phyloP scores from a whole-genome alignment of 2,888 invertebrate genomes.

The Ametastegia equiseti region DNA sequence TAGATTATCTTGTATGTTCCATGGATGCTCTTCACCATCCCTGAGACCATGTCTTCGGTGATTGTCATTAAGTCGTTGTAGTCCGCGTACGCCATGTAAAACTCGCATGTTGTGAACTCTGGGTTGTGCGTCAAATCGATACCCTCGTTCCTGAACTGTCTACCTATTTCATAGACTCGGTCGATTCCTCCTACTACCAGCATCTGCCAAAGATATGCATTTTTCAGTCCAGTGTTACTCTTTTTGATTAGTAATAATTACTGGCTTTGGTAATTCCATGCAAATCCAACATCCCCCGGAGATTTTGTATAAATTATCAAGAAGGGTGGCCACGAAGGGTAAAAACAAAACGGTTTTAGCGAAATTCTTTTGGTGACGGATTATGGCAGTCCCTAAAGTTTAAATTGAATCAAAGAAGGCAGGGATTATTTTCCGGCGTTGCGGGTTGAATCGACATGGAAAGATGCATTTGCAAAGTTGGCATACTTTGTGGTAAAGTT shows the following conservation, averaged over 20 bases:
- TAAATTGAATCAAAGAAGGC: too few relatives aligned
- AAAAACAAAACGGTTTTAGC: too few relatives aligned
- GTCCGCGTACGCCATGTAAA: constrained; percentile 99
- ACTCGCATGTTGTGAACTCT: constrained; percentile 99
- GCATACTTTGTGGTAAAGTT: constrained; percentile 92
- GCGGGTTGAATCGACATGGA: too few relatives aligned
- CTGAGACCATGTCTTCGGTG: constrained; percentile 94
- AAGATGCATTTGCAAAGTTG: background rate
- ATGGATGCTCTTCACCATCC: constrained; percentile 95
- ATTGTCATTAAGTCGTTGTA: constrained; percentile 96
- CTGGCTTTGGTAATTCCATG: too few relatives aligned
- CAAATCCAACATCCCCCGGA: too few relatives aligned
- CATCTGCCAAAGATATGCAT: constrained; percentile 80
- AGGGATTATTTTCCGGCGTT: too few relatives aligned
- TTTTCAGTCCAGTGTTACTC: too few relatives aligned
- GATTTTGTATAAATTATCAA: too few relatives aligned
- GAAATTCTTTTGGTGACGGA: too few relatives aligned
- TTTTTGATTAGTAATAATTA: too few relatives aligned
- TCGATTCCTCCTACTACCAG: constrained; percentile 98
- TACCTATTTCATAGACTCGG: constrained; percentile 92
- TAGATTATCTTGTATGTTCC: constrained; percentile 93
- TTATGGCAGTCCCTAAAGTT: too few relatives aligned
- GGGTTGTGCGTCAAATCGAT: constrained; percentile 99
- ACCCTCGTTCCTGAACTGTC: constrained; percentile 99
- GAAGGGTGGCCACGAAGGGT: too few relatives aligned